Conservation (phyloP, 2,113 vertebrate species). For the Datnioides undecimradiatus region DNA sequence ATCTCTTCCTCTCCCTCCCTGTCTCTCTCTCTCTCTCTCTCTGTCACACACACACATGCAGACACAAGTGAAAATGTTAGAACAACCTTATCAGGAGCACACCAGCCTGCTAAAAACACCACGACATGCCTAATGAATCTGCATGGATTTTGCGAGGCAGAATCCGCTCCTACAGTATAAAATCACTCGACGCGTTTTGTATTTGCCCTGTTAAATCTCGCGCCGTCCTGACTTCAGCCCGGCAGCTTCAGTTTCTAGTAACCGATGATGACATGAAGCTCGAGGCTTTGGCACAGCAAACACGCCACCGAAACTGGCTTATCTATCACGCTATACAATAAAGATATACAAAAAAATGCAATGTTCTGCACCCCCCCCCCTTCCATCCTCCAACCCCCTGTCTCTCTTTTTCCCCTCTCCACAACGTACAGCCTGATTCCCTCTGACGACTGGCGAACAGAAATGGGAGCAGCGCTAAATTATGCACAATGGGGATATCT, state of each 20-base stretch:
- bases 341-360: constrained; percentile 29
- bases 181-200: constrained; percentile 59
- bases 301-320: constrained; percentile 31
- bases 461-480: constrained; percentile 81
- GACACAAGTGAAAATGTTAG: constrained; percentile 7
- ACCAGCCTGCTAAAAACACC: constrained; percentile 59
- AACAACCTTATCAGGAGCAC: constrained; percentile 57
- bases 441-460: constrained; percentile 60
- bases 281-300: constrained; percentile 27
- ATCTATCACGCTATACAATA: constrained; percentile 42
- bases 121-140: constrained; percentile 66
- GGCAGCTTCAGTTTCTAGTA: constrained; percentile 33
- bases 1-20: constrained; percentile 16
- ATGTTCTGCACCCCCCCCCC: constrained; percentile 19
- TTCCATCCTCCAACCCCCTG: background rate
- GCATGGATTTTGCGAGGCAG: constrained; percentile 37
- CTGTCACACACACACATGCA: background rate
- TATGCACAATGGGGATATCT: constrained; percentile 84
- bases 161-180: constrained; percentile 37
- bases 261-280: constrained; percentile 58
- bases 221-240: constrained; percentile 40
- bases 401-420: constrained; percentile 29
- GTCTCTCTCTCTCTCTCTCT: constrained; percentile 9
- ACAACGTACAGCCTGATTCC: constrained; percentile 53
- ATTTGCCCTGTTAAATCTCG: constrained; percentile 42